Evolutionary conservation across 2,888 invertebrate species (phyloP).

Genomic region (Torymus tubicola): DNA sequence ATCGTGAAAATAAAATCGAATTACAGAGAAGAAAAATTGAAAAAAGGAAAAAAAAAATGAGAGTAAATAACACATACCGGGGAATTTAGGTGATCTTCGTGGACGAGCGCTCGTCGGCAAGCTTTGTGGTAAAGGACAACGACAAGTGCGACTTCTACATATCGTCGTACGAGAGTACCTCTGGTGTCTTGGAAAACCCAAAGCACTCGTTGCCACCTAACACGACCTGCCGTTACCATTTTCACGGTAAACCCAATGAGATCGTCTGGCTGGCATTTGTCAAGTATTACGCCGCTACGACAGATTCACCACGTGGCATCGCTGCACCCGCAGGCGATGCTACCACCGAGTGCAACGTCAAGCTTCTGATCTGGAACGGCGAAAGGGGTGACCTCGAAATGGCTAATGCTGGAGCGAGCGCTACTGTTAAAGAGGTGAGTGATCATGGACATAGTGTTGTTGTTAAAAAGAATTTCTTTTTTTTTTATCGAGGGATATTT

Average conservation of each 20-base stretch:
- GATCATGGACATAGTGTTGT: too few species aligned
- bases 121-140: conserved; percentile 82
- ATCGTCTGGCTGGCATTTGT: conserved; percentile 91
- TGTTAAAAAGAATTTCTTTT: too few species aligned
- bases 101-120: conserved; percentile 84
- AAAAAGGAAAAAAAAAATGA: too few species aligned
- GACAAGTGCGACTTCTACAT: conserved; percentile 87
- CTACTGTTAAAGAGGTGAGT: conserved; percentile 25
- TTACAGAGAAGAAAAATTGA: too few species aligned
- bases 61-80: too few species aligned
- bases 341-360: conserved; percentile 85
- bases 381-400: conserved; percentile 64
- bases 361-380: conserved; percentile 87
- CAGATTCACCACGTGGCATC: conserved; percentile 79
- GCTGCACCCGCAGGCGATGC: conserved; percentile 51
- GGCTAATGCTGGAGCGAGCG: not conserved
- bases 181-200: conserved; percentile 86
- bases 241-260: conserved; percentile 85
- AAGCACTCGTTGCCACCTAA: conserved; percentile 88
- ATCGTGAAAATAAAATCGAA: too few species aligned
- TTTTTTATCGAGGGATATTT: too few species aligned
- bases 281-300: conserved; percentile 86
- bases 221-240: conserved; percentile 89
- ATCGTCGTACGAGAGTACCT: conserved; percentile 85
- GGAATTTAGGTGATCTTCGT: conserved; percentile 86